These are phyloP conservation scores for Hypocryptadius cinnamomeus DNA, from an alignment of 2,113 vertebrate species.

Conservation along the genomic window DNA sequence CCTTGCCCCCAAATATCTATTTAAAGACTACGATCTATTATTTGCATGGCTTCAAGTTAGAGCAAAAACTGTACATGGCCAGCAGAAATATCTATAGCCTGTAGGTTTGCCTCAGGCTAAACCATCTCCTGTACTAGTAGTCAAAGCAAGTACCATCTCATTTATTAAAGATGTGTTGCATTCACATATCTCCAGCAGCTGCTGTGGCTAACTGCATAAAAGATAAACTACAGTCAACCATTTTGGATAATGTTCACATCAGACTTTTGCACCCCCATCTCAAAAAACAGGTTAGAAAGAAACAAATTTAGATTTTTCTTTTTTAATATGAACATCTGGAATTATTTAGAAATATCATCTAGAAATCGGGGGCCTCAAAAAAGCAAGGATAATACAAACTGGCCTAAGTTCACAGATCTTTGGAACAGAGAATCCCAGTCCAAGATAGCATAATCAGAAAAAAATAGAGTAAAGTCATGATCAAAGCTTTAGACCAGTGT, in stretches of 20 bases:
- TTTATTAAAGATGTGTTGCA: constrained; percentile 33
- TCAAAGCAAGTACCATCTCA: constrained; percentile 24
- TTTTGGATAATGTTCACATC: not conserved
- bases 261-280: not conserved
- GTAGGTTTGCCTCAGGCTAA: constrained; percentile 50
- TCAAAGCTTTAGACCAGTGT: not conserved
- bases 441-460: not conserved
- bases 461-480: not conserved
- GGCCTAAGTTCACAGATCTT: not conserved
- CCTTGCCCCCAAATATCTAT: not conserved
- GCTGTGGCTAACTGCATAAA: not conserved
- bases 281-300: not conserved
- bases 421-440: not conserved
- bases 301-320: not conserved
- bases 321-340: not conserved
- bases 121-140: not conserved
- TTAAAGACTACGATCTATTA: not conserved
- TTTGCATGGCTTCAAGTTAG: not conserved
- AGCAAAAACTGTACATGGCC: not conserved
- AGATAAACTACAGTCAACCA: not conserved
- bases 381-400: not conserved
- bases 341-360: not conserved
- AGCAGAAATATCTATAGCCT: constrained; percentile 31
- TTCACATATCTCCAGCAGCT: not conserved
- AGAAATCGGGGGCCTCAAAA: not conserved